Evolutionary conservation across 2,113 vertebrate genomes (phyloP), one percentile per base, ranked within the genome.

Genomic region (Blennius ocellaris): DNA sequence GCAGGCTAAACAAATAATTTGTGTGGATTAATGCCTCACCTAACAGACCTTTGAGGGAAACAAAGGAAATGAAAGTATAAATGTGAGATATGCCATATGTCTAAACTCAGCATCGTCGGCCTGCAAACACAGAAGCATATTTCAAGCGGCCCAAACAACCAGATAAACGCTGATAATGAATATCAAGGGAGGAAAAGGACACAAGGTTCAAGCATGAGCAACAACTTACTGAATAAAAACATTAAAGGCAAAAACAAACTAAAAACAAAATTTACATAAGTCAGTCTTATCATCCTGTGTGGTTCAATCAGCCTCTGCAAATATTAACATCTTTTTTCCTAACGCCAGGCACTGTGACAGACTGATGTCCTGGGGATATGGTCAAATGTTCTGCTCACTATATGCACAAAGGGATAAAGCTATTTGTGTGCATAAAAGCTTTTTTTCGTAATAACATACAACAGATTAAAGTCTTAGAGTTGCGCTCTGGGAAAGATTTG

Each of bases 381-480:
- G 73, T 69, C 64, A 76, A 78, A 85, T 66, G 63, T 85, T 82
- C 65, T 66, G 78, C 53, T 47, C 66, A n/a, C 53, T 56, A 56
- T 50, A 82, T 47, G 65, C 66, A 76, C 76, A 89, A 76, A 80
- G 52, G 68, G 57, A 80, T 71, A 50, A 85, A 66, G 47, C 15
- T 4, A 39, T 73, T 62, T 70, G 39, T 74, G 47, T 66, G 52
- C 48, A 63, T 59, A 52, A 68, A 65, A 54, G 54, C 54, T 57
- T 87, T 57, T 57, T 74, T 85, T 68, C 6, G 0, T 71, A 58
- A 72, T 78, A 76, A 69, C 16, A 64, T 55, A 44, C 47, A 76
- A 81, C 76, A 76, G 74, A 85, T 87, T 85, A 72, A 76, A 86
- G 56, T 67, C 66, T 69, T 45, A 15, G 44, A 9, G 54, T 17